Evolutionary conservation across 2,113 vertebrate genomes (phyloP), one percentile per base, ranked within the genome.

Genomic region (Laticauda laticaudata): DNA sequence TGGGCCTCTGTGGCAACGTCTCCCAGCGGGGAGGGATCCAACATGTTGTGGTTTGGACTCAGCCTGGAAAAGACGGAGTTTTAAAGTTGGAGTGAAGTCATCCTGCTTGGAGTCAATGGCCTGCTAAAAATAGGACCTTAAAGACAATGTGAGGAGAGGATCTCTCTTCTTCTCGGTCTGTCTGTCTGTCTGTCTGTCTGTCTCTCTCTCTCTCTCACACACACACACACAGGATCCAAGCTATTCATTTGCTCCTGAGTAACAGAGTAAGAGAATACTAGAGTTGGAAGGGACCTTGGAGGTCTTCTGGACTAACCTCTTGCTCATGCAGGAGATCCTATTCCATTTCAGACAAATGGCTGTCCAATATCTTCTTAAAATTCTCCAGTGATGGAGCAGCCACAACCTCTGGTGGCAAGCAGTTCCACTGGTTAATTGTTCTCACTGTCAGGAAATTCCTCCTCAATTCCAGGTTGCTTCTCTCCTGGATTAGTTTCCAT

Each of bases 91-190:
- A 45, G 3, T 59, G 0, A 54, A 87, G 90, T 88, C 54, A 26
- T 0, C 0, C 26, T 55, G 45, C 26, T 21, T 61, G 12, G n/a
- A 95, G 81, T 4, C 89, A 81, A 90, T 94, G 90, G 24, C 48
- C 94, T 39, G 3, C 88, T 93, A 55, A 94, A 88, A 21, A 94
- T 55, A 94, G 92, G 23, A 3, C 18, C 18, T 20, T 5, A 6
- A 5, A 48, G 45, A 48, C 24, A 87, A 26, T 2, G 24, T 1
- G 55, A 26, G 39, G 15, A 93, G 81, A 93, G 8, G 43, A 75
- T 14, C 89, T 75, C 18, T 7, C 29, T 59, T 55, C 34, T 75
- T 48, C 12, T 54, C 24, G 2, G 1, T 2, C 10, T 48, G 45
- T 48, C 45, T 48, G 45, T 48, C 45, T 48, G 48, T 48, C 48